Evolutionary conservation across 2,888 invertebrate genomes (phyloP), one percentile per base, ranked within the genome.

Genomic region (Cinara cedri): DNA sequence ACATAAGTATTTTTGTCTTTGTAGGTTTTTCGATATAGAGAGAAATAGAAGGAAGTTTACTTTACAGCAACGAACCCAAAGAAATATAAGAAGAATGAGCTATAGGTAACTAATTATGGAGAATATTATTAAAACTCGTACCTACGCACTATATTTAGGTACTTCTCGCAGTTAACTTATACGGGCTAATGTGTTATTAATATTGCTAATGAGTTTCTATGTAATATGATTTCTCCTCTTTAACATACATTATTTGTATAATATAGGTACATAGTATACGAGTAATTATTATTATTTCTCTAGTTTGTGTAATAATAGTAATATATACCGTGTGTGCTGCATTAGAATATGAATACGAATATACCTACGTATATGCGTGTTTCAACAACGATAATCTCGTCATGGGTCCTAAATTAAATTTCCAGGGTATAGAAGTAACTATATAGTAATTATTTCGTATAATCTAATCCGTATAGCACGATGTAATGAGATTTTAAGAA

Each of bases 361-460:
- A 34, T 4, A 19, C 54, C 54, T 54, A 8, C 13, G 3, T 19
- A 16, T n/a, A n/a, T n/a, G n/a, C n/a, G n/a, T 65, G 46, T 72
- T 72, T 60, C 26, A 9, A 34, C 34, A 63, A 63, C 51, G 24
- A 55, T 55, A 26, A 66, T 66, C 54, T 76, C 76, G 76, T 76
- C 76, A 76, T 14, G 76, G 76, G 24, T 26, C 2, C 34, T 6
- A 13, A 26, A 44, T 16, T 34, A 34, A 34, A 34, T 44, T n/a
- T 6, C 26, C 55, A 19, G 34, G 34, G 6, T 34, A 34, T 34
- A 34, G 42, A 49, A n/a, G n/a, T n/a, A n/a, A n/a, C n/a, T n/a
- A n/a, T n/a, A n/a, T 44, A 34, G 68, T 60, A 78, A 68, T 68
- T 70, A 78, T 55, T 78, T 68, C 34, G 46, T 2, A 60, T 26